Percentiles rank a stretch among this genome's conserved stretches.
Conservation (phyloP, 2,888 invertebrate genomes). For the Agrilus biguttatus region DNA sequence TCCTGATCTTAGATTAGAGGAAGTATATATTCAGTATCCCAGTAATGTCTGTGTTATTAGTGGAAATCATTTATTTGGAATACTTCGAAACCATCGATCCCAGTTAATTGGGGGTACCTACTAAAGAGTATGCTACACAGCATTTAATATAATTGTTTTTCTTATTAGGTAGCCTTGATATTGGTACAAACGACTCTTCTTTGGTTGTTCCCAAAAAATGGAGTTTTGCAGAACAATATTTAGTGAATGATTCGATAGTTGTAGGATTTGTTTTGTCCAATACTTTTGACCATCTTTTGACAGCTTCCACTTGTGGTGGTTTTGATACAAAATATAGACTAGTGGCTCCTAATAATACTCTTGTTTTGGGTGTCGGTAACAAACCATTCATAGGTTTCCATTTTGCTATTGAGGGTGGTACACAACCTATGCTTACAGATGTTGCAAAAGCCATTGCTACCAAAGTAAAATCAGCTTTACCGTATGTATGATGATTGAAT, state of each 20-base stretch:
- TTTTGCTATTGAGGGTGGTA: constrained; percentile 76
- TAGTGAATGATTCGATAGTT: constrained; percentile 62
- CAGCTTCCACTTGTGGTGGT: constrained; percentile 64
- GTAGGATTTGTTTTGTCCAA: constrained; percentile 58
- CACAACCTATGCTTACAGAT: constrained; percentile 70
- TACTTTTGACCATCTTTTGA: constrained; percentile 75
- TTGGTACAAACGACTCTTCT: neutral
- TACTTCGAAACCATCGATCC: constrained; percentile 60
- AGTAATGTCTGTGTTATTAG: constrained; percentile 58
- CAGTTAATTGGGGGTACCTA: constrained; percentile 62
- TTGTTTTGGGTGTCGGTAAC: constrained; percentile 64
- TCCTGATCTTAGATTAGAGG: constrained; percentile 38
- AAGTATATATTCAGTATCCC: constrained; percentile 60
- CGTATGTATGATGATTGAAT: constrained; percentile 40
- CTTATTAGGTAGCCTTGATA: neutral
- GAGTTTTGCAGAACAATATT: constrained; percentile 64
- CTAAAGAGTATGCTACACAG: neutral
- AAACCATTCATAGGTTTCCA: constrained; percentile 82
- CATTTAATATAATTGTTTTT: neutral
- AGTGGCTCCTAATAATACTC: constrained; percentile 59
- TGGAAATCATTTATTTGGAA: constrained; percentile 67
- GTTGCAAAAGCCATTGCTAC: constrained; percentile 87
- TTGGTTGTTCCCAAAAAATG: constrained; percentile 71
- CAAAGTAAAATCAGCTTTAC: constrained; percentile 66
- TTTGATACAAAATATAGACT: constrained; percentile 56